These are phyloP conservation scores for Sarcophaga subvicina DNA, from an alignment of 2,888 invertebrate species.

Conservation along the genomic window DNA sequence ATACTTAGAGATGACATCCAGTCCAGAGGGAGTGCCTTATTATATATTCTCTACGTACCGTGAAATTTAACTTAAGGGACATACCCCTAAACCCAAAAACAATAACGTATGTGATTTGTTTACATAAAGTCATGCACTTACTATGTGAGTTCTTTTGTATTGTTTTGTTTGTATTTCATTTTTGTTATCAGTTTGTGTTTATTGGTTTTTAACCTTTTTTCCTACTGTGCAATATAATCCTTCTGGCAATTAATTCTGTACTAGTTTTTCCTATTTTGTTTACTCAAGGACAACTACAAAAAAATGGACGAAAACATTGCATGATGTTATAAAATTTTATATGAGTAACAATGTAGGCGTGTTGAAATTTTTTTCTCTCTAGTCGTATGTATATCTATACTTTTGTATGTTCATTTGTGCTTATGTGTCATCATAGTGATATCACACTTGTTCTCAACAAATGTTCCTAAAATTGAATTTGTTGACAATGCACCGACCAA, in stretches of 20 bases:
- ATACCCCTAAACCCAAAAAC: not conserved
- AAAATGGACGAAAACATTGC: not conserved
- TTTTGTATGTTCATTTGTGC: constrained; percentile 18
- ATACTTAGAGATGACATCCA: too few species aligned
- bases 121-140: too few species aligned
- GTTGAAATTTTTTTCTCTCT: not conserved
- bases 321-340: constrained; percentile 20
- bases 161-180: too few species aligned
- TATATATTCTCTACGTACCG: too few species aligned
- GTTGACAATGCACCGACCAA: constrained; percentile 52
- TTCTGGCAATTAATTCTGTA: constrained; percentile 57
- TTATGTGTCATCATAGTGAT: constrained; percentile 58
- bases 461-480: constrained; percentile 66
- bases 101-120: not conserved
- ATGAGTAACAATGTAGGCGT: not conserved
- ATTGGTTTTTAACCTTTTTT: too few species aligned
- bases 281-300: constrained; percentile 49
- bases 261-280: constrained; percentile 54
- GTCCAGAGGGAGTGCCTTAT: too few species aligned
- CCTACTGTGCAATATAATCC: constrained; percentile 13
- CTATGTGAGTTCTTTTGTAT: too few species aligned
- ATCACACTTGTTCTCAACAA: constrained; percentile 61
- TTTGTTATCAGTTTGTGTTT: too few species aligned
- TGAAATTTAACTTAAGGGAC: too few species aligned
- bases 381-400: not conserved